phyloP scores from a whole-genome alignment of 2,113 vertebrate species.

The Plecotus auritus region DNA sequence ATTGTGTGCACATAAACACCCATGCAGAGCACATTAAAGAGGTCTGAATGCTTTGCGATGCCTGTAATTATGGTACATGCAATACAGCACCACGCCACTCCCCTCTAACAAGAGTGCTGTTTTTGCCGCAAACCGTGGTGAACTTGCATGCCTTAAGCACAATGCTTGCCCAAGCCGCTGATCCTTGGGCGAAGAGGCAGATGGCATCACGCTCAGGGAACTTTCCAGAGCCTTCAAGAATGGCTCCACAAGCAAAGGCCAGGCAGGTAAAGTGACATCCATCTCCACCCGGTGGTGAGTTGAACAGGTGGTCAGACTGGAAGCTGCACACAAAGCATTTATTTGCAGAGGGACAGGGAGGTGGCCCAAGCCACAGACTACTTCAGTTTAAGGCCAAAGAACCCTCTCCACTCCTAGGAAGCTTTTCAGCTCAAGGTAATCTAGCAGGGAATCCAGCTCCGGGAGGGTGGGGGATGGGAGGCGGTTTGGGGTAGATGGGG shows the following conservation, averaged over 20 bases:
- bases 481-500: neutral
- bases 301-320: slow-evolving; percentile 64
- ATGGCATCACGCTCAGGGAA: neutral
- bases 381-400: slow-evolving; percentile 53
- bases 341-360: slow-evolving; percentile 67
- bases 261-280: neutral
- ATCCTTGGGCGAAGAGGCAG: neutral
- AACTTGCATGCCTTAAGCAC: neutral
- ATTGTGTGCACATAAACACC: neutral
- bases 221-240: neutral
- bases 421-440: slow-evolving; percentile 62
- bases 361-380: slow-evolving; percentile 77
- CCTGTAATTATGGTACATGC: neutral
- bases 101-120: neutral
- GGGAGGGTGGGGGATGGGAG: neutral
- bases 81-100: neutral
- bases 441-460: slow-evolving; percentile 44
- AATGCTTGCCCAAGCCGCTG: neutral
- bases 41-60: neutral
- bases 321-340: slow-evolving; percentile 77
- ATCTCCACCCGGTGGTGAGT: slow-evolving; percentile 50
- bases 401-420: neutral
- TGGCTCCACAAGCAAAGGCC: neutral
- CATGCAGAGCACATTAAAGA: neutral
- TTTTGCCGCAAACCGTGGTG: neutral